These are phyloP conservation scores for Moxostoma hubbsi DNA, from an alignment of 2,797 vertebrate genomes.

Conservation along the genomic window DNA sequence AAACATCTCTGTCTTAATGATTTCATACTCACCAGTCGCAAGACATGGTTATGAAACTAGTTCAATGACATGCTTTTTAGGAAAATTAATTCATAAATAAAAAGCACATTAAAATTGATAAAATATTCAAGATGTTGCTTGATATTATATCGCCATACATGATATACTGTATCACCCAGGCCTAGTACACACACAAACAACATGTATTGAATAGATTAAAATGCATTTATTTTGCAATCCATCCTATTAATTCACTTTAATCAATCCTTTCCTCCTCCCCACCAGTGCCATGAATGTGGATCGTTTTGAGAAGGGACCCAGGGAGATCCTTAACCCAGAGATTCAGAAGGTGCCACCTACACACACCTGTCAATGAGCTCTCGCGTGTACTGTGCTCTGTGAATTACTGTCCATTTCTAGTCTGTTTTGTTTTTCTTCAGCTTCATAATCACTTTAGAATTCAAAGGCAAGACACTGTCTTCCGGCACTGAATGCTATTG, in stretches of 20 bases:
- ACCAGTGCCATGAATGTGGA: conserved; percentile 97
- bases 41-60: too few relatives aligned
- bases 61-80: too few relatives aligned
- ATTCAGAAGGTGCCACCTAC: conserved; percentile 90
- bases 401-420: conserved; percentile 22
- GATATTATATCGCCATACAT: too few relatives aligned
- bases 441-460: conserved; percentile 26
- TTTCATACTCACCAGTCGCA: too few relatives aligned
- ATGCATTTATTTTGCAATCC: neutral
- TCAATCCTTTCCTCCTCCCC: conserved; percentile 57
- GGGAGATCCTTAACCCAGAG: conserved; percentile 96
- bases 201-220: neutral
- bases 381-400: conserved; percentile 10
- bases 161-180: too few relatives aligned
- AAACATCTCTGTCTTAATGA: too few relatives aligned
- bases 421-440: conserved; percentile 14
- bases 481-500: neutral
- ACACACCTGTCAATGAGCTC: conserved; percentile 26
- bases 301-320: conserved; percentile 94
- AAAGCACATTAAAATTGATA: too few relatives aligned
- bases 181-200: too few relatives aligned
- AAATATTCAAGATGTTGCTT: too few relatives aligned
- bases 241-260: conserved; percentile 4
- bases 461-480: conserved; percentile 10
- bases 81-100: too few relatives aligned